Percentiles rank a stretch among this genome's conserved stretches.
Evolutionary conservation across 2,888 invertebrate genomes (phyloP).

Genomic region (Poecilobothrus nobilitatus): DNA sequence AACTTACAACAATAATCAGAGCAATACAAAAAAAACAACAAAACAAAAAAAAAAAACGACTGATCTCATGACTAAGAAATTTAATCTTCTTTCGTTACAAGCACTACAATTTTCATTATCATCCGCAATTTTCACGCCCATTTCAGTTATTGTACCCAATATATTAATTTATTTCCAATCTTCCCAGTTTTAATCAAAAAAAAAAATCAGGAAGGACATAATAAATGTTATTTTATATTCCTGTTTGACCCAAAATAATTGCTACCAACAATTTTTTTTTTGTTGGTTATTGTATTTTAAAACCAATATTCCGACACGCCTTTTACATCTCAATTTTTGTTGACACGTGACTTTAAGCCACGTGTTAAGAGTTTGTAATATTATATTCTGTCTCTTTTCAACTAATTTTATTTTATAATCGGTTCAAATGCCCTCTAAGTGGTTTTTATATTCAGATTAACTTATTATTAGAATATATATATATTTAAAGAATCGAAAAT

Average conservation of each 20-base stretch:
- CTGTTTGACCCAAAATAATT: background rate
- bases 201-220: background rate
- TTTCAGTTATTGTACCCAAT: constrained; percentile 25
- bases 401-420: background rate
- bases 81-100: background rate
- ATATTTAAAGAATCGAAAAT: no score
- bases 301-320: constrained; percentile 2
- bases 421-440: background rate
- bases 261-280: no score
- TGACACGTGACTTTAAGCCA: background rate
- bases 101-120: constrained; percentile 19
- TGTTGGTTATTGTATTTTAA: background rate
- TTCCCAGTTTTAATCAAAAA: no score
- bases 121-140: constrained; percentile 42
- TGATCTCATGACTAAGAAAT: background rate
- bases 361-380: background rate
- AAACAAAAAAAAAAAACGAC: background rate
- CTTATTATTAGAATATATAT: no score
- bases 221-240: background rate
- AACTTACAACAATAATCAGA: no score
- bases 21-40: background rate
- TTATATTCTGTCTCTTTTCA: background rate
- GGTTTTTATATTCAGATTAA: background rate
- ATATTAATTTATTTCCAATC: no score
- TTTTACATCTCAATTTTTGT: background rate